Evolutionary conservation across 2,888 invertebrate species (phyloP), one percentile per base, ranked within the genome.

Genomic region (Synanthedon formicaeformis): DNA sequence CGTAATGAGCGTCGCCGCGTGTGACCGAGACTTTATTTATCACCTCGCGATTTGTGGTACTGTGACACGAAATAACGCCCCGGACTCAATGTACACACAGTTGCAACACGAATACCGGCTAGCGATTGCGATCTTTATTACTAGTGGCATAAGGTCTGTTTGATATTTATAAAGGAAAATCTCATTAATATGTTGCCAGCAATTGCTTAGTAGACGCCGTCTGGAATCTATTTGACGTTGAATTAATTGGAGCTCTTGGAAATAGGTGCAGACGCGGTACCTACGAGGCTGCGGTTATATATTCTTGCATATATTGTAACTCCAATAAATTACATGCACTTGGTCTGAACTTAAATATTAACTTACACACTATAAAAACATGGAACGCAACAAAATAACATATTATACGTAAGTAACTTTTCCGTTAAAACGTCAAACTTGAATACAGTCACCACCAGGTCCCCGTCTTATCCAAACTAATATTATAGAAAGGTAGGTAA

Each of bases 1-100:
- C 57, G 73, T 79, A 85, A 85, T 79, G 78, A 81, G 70, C 64
- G 65, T 67, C 82, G 76, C 83, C 71, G 81, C 83, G 75, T 84
- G 84, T 73, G 81, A 68, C 69, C 76, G 69, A 67, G 64, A 66
- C 72, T 71, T 78, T 78, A 79, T 81, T 79, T 73, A 73, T 73
- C 64, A 67, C 57, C 63, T 55, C 63, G 66, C 74, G 81, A 84
- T 83, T 84, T 84, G 83, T 84, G 71, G 73, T 65, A 63, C 56
- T 63, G 64, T 63, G 71, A 68, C 85, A 84, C 80, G 84, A 69
- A 62, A 74, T 63, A 66, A 51, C 55, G 52, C 50, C 23, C 16
- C 16, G 2, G 16, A 49, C 16, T 18, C 8, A 34, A 10, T 34
- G 34, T 34, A 34, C 34, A 34, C 34, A 34, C 34, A 34, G 34